These are phyloP conservation scores for Actinemys pallida DNA, from an alignment of 2,113 vertebrate genomes.

Conservation along the genomic window DNA sequence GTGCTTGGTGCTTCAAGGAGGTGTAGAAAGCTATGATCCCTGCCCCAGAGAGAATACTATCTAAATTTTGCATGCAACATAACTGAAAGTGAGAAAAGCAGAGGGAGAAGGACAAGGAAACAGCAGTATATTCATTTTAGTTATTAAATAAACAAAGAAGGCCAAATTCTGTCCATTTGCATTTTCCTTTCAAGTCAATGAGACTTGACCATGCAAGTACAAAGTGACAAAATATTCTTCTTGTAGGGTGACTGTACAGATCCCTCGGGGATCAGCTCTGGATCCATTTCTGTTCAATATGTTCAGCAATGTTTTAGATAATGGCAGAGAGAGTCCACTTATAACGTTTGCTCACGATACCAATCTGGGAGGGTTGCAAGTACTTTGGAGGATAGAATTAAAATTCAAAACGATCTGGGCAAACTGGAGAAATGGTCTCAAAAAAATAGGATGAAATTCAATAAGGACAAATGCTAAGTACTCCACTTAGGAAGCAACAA, in stretches of 20 bases:
- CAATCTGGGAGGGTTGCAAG: neutral
- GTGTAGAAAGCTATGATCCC: neutral
- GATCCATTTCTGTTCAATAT: neutral
- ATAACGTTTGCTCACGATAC: neutral
- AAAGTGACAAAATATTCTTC: neutral
- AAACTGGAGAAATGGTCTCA: neutral
- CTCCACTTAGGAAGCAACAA: neutral
- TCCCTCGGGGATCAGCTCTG: neutral
- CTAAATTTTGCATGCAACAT: neutral
- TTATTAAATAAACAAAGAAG: neutral
- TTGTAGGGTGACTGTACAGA: neutral
- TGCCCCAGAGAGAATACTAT: neutral
- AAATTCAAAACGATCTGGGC: neutral
- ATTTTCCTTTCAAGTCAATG: neutral
- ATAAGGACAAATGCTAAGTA: neutral
- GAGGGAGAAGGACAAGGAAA: neutral
- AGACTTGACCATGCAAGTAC: neutral
- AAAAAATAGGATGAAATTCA: neutral
- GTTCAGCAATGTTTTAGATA: neutral
- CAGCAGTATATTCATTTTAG: neutral
- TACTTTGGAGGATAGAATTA: neutral
- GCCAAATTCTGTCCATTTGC: neutral
- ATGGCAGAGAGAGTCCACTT: neutral
- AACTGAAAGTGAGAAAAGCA: neutral
- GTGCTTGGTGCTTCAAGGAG: neutral